Percentiles rank a stretch among this genome's conserved stretches.
These are phyloP conservation scores for Mycetomoellerius zeteki DNA, from an alignment of 1,140 invertebrate genomes.

Conservation along the genomic window DNA sequence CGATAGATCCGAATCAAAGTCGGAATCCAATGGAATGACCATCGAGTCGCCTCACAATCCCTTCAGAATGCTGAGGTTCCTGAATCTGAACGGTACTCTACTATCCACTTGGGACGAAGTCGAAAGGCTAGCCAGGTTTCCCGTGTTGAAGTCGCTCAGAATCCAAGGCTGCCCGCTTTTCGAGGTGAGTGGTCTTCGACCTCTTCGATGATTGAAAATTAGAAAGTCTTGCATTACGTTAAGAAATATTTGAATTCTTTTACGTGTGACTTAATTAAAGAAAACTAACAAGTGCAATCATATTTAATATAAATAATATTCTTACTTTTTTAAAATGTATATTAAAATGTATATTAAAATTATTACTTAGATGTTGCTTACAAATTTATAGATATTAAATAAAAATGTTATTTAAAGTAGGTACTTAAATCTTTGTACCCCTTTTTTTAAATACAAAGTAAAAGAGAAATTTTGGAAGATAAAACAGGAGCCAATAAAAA, in stretches of 20 bases:
- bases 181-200: constrained; percentile 79
- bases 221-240: background rate
- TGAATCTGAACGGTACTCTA: constrained; percentile 95
- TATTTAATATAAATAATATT: background rate
- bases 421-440: background rate
- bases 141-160: constrained; percentile 93
- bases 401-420: background rate
- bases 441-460: background rate
- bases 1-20: constrained; percentile 86
- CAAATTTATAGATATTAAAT: background rate
- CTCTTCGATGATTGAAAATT: background rate
- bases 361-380: too few relatives aligned
- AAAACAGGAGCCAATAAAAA: background rate
- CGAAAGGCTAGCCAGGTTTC: constrained; percentile 93
- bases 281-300: background rate
- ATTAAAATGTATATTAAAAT: too few relatives aligned
- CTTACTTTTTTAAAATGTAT: background rate
- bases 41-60: constrained; percentile 87
- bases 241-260: constrained; percentile 5
- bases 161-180: constrained; percentile 89
- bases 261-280: background rate
- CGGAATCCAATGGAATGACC: constrained; percentile 83
- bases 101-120: constrained; percentile 95
- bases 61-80: constrained; percentile 91
- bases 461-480: background rate